Percentiles rank a stretch among this genome's conserved stretches.
phyloP scores from a whole-genome alignment of 37 sponge, comb jelly and placozoan species.

The Ianthella basta region DNA sequence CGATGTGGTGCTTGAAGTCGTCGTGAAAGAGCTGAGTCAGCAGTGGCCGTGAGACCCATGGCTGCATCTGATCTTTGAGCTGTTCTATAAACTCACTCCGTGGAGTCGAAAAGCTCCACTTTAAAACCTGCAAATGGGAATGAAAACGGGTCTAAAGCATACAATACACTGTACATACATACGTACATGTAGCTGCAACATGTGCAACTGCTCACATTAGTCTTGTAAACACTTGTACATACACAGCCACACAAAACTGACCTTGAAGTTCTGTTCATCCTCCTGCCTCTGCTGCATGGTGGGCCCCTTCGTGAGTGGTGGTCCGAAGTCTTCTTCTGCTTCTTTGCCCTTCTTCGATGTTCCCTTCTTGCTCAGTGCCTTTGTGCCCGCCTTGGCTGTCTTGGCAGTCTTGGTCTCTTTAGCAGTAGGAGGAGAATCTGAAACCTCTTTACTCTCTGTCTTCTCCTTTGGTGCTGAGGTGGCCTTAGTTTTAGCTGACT shows the following conservation, averaged over 20 bases:
- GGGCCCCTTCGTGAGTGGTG: conserved; percentile 51
- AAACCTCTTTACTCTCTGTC: background rate
- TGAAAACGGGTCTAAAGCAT: background rate
- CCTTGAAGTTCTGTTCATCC: conserved; percentile 82
- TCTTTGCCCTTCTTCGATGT: background rate
- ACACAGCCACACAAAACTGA: too few species aligned
- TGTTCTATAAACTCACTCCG: conserved; percentile 89
- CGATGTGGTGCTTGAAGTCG: conserved; percentile 89
- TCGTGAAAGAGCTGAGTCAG: conserved; percentile 80
- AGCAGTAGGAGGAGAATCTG: background rate
- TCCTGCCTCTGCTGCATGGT: conserved; percentile 63
- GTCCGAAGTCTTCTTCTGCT: conserved; percentile 26
- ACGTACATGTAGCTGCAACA: background rate
- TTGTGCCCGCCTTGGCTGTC: conserved; percentile 3
- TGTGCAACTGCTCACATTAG: too few species aligned
- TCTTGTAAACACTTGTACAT: too few species aligned
- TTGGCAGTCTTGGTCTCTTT: conserved; percentile 20
- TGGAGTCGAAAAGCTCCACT: conserved; percentile 87
- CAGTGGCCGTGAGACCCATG: conserved; percentile 67
- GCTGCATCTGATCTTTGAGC: conserved; percentile 86
- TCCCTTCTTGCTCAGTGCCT: conserved; percentile 1
- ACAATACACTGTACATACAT: too few species aligned
- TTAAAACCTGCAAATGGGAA: conserved; percentile 46
- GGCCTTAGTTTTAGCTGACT: background rate
- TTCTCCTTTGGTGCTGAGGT: conserved; percentile 16